phyloP scores from a whole-genome alignment of 2,797 vertebrate species.

The Chiloscyllium punctatum region DNA sequence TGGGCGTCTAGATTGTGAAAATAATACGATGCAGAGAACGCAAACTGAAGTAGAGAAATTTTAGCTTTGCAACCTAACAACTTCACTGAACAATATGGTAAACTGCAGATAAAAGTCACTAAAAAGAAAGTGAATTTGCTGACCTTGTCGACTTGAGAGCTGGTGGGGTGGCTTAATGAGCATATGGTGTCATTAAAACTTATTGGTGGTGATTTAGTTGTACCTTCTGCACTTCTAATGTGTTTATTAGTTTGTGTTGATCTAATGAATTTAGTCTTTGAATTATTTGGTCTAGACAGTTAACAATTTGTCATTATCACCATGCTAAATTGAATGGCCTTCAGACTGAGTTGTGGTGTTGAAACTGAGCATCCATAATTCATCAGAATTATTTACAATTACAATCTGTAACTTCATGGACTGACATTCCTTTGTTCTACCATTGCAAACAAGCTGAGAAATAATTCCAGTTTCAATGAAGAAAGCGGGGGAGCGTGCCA shows the following conservation, averaged over 20 bases:
- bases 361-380: too few relatives aligned
- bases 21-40: not conserved
- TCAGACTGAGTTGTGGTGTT: too few relatives aligned
- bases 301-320: not conserved
- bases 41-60: not conserved
- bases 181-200: not conserved
- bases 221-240: not conserved
- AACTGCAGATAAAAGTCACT: not conserved
- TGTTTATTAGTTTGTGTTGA: not conserved
- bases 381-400: too few relatives aligned
- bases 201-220: not conserved
- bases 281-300: not conserved
- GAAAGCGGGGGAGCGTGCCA: too few relatives aligned
- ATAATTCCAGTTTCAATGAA: too few relatives aligned
- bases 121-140: not conserved
- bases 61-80: not conserved
- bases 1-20: not conserved
- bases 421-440: too few relatives aligned
- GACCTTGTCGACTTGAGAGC: not conserved
- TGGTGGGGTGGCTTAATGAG: not conserved
- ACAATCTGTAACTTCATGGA: too few relatives aligned
- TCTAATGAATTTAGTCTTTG: not conserved
- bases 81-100: not conserved
- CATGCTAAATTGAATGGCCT: too few relatives aligned
- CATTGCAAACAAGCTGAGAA: too few relatives aligned